Base-by-base conservation (phyloP, 2,113 vertebrate species). In the Sigmodon hispidus region DNA sequence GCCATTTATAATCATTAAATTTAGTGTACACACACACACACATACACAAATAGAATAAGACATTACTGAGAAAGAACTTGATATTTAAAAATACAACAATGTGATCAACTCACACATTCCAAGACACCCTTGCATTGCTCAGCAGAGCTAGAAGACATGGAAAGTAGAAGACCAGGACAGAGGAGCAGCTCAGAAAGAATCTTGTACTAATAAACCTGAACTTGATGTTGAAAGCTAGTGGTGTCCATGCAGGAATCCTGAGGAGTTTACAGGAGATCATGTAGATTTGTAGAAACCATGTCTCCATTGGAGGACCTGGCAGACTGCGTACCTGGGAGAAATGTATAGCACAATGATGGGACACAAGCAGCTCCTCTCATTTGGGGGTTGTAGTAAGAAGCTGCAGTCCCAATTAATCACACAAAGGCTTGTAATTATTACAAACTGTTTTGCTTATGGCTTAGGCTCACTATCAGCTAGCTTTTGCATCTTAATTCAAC, bases 231-330 rank as follows among this genome's bases (percentile, higher is more conserved):
- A 83, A 90, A n/a, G 24, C 55, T 0, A 1, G 1, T 31, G 43
- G 65, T 8, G 2, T 16, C 57, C 4, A 3, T 29, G 15, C 84
- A 29, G 76, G 61, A 40, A 79, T 36, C 31, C 43, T 36, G 55
- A 45, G 72, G 65, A n/a, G 36, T 52, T 80, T n/a, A 5, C 2
- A 50, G 73, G 43, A 69, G 75, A n/a, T n/a, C n/a, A n/a, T n/a
- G n/a, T n/a, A n/a, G n/a, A n/a, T n/a, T n/a, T 73, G 40, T 80
- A 40, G 70, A 73, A 43, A 52, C 13, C 17, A n/a, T 2, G 31
- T 45, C 67, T 36, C 2, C 7, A 0, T 26, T 40, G 52, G 4
- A 21, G 12, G 45, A 29, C 1, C 6, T 8, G 13, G 26, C 61
- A 12, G 7, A n/a, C 59, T 83, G 36, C 29, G 81, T 13, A 19